Evolutionary conservation across 2,888 invertebrate species (phyloP).

Genomic region (Miltochrista miniata): DNA sequence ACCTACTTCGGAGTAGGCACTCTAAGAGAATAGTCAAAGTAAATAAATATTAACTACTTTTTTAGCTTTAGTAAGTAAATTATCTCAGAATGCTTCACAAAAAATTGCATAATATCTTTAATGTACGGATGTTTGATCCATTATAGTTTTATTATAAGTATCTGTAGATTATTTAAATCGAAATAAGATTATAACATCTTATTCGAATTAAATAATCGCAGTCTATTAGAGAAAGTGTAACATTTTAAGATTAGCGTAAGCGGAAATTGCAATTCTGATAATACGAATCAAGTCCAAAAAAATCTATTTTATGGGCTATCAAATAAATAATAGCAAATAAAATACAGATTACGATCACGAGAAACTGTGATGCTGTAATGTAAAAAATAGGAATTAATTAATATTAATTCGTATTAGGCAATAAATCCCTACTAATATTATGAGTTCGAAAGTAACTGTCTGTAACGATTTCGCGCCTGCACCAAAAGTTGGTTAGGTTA

Average conservation of each 20-base stretch:
- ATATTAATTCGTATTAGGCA: constrained; percentile 10
- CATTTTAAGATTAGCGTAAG: constrained; percentile 9
- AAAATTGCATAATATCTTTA: no score
- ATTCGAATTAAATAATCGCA: constrained; percentile 1
- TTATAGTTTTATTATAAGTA: no score
- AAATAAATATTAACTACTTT: no score
- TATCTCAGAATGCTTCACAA: no score
- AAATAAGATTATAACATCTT: neutral
- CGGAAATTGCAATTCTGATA: constrained; percentile 15
- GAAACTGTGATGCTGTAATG: neutral
- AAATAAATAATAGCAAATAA: constrained; percentile 11
- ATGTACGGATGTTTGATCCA: no score
- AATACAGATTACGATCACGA: neutral
- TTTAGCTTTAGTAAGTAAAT: no score
- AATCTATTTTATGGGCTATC: constrained; percentile 14
- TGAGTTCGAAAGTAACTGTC: no score
- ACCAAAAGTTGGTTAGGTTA: no score
- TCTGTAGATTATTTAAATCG: neutral
- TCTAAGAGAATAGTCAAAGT: no score
- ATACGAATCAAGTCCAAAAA: constrained; percentile 8
- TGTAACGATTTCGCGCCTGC: no score
- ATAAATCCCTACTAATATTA: no score
- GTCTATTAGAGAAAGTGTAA: constrained; percentile 20
- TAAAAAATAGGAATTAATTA: neutral
- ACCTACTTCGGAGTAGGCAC: no score